These are phyloP conservation scores for Rhingia rostrata DNA, from an alignment of 2,888 invertebrate genomes.

Conservation along the genomic window DNA sequence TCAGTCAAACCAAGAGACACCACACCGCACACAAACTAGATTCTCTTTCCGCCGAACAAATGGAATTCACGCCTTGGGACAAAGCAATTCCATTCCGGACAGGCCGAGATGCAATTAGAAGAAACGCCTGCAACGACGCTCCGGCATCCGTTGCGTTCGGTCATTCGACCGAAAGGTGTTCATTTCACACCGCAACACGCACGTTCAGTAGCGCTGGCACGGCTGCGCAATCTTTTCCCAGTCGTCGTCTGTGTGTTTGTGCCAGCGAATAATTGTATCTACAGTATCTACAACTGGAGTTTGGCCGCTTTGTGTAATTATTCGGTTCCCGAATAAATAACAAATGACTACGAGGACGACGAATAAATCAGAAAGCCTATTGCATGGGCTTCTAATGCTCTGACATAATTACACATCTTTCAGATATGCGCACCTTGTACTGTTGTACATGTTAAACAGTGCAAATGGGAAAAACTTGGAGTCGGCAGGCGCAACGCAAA, in stretches of 20 bases:
- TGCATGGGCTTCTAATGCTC: slow-evolving; percentile 54
- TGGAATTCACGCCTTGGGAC: slow-evolving; percentile 60
- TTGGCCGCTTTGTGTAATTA: slow-evolving; percentile 62
- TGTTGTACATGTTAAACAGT: slow-evolving; percentile 47
- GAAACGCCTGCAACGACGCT: slow-evolving; percentile 60
- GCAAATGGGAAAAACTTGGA: slow-evolving; percentile 33
- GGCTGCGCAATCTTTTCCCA: too few relatives aligned
- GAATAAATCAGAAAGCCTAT: slow-evolving; percentile 44
- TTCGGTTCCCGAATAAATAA: slow-evolving; percentile 69
- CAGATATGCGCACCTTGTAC: slow-evolving; percentile 27
- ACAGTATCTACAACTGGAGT: slow-evolving; percentile 6
- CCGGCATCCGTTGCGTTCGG: slow-evolving; percentile 40
- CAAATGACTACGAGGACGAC: slow-evolving; percentile 57
- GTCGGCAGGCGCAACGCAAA: neutral
- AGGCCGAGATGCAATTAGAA: slow-evolving; percentile 68
- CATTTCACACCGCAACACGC: slow-evolving; percentile 61
- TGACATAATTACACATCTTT: slow-evolving; percentile 64
- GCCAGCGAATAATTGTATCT: slow-evolving; percentile 23
- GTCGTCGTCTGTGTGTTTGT: slow-evolving; percentile 61
- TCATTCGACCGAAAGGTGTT: slow-evolving; percentile 60
- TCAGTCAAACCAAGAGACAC: slow-evolving; percentile 66
- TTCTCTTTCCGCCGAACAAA: slow-evolving; percentile 45
- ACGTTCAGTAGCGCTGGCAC: slow-evolving; percentile 32
- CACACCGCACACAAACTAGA: slow-evolving; percentile 53
- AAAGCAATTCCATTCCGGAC: slow-evolving; percentile 71